Evolutionary conservation across 2,888 invertebrate genomes (phyloP), one percentile per base, ranked within the genome.

Genomic region (Cantharis nigra): DNA sequence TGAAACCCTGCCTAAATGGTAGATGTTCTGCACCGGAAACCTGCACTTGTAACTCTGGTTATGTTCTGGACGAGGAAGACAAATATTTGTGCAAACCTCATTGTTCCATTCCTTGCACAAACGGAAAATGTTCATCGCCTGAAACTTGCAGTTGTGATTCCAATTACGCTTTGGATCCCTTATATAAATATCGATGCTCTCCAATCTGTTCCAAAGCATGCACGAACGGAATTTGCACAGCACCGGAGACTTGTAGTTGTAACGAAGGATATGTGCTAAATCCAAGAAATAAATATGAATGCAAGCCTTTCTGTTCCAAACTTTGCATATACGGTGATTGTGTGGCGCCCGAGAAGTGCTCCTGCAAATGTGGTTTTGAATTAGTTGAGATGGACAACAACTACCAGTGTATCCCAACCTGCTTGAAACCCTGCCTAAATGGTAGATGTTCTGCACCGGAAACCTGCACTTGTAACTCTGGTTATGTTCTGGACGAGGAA

Each of bases 201-300:
- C 73, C 76, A 70, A 23, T 49, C 9, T 72, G 70, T 13, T 83
- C 82, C 28, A 69, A 80, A 16, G 78, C 82, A 14, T 86, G 86
- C 73, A 13, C 80, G 3, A 83, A 88, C 75, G 88, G 89, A 11
- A 75, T 76, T 11, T 89, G 89, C 74, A 83, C 81, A 0, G 83
- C 83, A 2, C 88, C 88, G 0, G 85, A 87, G 30, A 81, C 74
- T 3, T 89, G 89, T 75, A 80, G 86, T 0, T 91, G 91, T 78
- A 67, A 78, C 63, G n/a, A 87, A 13, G 92, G 92, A 62, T 92
- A 62, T 16, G 5, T 14, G n/a, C 11, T 69, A 23, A 65, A 75
- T 64, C 49, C n/a, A 11, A 76, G 77, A 9, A 72, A 78, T 18
- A 78, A 80, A n/a, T 84, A n/a, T 10, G n/a, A 67, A 5, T 82